Percentiles rank a stretch among this genome's conserved stretches.
Conservation (phyloP, 64 coral and sea anemone genomes). For the Montipora cactus region DNA sequence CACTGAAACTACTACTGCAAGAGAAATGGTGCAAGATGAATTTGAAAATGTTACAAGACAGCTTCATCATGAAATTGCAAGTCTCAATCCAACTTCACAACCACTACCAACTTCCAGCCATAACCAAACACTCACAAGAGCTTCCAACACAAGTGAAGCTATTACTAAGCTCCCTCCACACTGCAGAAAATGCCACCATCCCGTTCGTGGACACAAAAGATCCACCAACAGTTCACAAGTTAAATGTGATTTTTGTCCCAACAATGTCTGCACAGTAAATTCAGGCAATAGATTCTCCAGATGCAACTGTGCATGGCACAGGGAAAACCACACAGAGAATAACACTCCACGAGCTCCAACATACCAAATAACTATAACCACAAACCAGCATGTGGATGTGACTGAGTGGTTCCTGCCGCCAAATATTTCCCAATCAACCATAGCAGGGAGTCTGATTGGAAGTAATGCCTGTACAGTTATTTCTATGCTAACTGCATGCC, state of each 20-base stretch:
- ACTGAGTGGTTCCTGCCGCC: conserved; percentile 1
- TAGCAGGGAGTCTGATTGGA: not conserved
- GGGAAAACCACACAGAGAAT: conserved; percentile 1
- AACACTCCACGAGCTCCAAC: not conserved
- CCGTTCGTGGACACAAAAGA: conserved; percentile 43
- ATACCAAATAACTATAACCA: conserved; percentile 5
- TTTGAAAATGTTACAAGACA: not conserved
- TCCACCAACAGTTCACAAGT: not conserved
- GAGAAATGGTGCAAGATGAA: conserved; percentile 16
- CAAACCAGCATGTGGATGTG: not conserved
- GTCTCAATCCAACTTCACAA: conserved; percentile 26
- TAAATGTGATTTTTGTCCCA: conserved; percentile 7
- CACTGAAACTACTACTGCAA: conserved; percentile 17
- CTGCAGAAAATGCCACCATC: conserved; percentile 54
- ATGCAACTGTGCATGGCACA: conserved; percentile 38
- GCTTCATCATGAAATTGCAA: not conserved
- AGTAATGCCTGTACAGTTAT: conserved; percentile 65
- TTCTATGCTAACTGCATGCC: conserved; percentile 23
- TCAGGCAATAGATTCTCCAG: not conserved
- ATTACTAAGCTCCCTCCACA: conserved; percentile 27
- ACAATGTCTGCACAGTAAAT: not conserved
- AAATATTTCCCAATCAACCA: not conserved
- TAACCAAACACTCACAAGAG: not conserved
- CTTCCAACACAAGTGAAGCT: not conserved
- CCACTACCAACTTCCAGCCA: not conserved